Evolutionary conservation across 2,797 vertebrate species (phyloP).

Genomic region (Buphagus erythrorhynchus): DNA sequence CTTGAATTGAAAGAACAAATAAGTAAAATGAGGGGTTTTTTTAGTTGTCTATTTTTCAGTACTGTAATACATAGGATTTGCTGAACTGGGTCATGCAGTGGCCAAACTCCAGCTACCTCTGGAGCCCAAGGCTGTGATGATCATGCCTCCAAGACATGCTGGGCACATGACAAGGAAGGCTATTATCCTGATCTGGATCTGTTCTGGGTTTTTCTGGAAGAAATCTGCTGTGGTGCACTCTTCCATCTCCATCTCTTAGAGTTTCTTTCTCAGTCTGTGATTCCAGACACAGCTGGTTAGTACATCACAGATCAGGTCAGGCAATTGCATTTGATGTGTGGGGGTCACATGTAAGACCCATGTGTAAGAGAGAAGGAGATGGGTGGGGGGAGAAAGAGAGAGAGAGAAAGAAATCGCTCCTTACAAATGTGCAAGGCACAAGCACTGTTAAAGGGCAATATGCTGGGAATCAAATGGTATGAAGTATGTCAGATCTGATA

Average conservation of each 20-base stretch:
- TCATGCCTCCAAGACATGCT: background rate
- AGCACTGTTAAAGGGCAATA: background rate
- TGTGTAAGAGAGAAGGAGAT: background rate
- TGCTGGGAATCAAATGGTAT: background rate
- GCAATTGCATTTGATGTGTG: slow-evolving; percentile 29
- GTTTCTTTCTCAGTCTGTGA: background rate
- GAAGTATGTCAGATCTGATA: background rate
- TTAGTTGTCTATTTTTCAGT: accelerated
- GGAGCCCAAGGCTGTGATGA: background rate
- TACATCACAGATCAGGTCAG: slow-evolving; percentile 12
- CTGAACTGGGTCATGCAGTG: background rate
- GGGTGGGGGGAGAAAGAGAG: background rate
- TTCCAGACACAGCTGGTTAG: slow-evolving; percentile 46
- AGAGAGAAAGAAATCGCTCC: background rate
- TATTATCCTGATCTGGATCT: background rate
- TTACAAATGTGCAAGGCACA: background rate
- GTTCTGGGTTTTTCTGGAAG: background rate
- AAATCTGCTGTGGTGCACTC: background rate
- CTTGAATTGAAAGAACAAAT: background rate
- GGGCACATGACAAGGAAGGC: background rate
- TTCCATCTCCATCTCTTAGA: background rate
- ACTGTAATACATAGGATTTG: background rate
- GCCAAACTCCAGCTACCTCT: background rate
- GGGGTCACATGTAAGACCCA: slow-evolving; percentile 11
- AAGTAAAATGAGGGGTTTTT: background rate